phyloP scores from a whole-genome alignment of 2,888 invertebrate genomes.

The Chironomus riparius region DNA sequence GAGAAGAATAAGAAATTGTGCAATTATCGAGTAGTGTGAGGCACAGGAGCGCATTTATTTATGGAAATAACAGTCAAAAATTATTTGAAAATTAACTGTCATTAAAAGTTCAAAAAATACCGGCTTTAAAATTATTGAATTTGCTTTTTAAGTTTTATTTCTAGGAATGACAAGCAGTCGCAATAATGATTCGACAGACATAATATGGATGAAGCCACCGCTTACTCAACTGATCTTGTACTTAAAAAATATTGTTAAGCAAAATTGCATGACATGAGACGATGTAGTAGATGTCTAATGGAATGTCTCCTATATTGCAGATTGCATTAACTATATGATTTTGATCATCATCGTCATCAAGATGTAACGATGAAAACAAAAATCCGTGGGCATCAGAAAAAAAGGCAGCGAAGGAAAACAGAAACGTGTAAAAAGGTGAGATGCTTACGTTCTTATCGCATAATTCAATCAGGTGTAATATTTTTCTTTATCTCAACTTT shows the following conservation, averaged over 20 bases:
- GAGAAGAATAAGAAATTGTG: background rate
- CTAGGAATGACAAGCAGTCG: no score
- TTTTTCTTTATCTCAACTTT: constrained; percentile 9
- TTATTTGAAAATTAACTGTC: no score
- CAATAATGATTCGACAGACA: no score
- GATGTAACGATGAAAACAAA: background rate
- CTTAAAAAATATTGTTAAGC: no score
- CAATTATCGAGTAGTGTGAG: no score
- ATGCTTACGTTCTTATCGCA: constrained; percentile 13
- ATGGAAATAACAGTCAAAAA: no score
- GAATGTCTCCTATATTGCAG: constrained; percentile 5
- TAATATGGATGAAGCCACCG: background rate
- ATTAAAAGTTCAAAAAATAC: no score
- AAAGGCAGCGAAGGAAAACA: background rate
- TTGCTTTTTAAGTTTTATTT: no score
- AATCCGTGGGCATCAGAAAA: constrained; percentile 4
- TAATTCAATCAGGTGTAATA: constrained; percentile 14
- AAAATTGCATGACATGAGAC: background rate
- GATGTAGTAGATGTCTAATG: background rate
- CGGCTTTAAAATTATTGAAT: no score
- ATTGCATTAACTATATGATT: background rate
- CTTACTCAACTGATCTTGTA: background rate
- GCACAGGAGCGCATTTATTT: no score
- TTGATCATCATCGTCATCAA: background rate
- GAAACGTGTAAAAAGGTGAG: constrained; percentile 20